Evolutionary conservation across 2,113 vertebrate species (phyloP).

Genomic region (zebrafish (Danio rerio)): DNA sequence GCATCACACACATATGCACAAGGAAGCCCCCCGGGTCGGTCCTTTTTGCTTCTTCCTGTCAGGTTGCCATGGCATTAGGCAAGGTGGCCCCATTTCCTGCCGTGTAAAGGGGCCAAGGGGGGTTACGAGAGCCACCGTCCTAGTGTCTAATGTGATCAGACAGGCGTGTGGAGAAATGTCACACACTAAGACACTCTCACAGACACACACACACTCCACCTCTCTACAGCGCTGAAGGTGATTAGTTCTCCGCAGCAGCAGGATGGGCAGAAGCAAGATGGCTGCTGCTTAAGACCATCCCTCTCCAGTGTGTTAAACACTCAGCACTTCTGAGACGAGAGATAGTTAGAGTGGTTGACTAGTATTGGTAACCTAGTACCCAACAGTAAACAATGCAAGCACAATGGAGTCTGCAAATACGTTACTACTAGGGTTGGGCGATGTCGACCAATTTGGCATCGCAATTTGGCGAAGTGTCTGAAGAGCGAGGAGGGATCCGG

Average conservation of each 20-base stretch:
- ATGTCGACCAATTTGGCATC: too few species aligned
- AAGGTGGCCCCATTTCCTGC: conserved; percentile 66
- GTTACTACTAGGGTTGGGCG: too few species aligned
- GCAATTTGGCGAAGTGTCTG: too few species aligned
- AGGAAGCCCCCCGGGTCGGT: conserved; percentile 53
- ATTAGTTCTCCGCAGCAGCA: neutral
- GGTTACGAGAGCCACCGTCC: conserved; percentile 44
- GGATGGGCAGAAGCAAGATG: conserved; percentile 23
- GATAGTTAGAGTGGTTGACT: too few species aligned
- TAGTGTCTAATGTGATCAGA: conserved; percentile 62
- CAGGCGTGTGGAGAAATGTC: conserved; percentile 61
- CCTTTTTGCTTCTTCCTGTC: conserved; percentile 59
- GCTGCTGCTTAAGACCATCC: neutral
- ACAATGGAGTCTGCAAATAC: too few species aligned
- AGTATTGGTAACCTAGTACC: too few species aligned
- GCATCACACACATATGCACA: conserved; percentile 27
- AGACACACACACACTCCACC: conserved; percentile 8
- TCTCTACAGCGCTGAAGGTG: conserved; percentile 21
- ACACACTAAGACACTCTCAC: conserved; percentile 38
- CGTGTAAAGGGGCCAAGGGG: conserved; percentile 48
- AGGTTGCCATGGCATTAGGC: conserved; percentile 68
- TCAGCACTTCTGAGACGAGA: neutral
- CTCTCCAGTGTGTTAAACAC: neutral
- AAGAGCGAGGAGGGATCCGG: too few species aligned
- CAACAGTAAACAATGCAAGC: too few species aligned